A percentile compares a stretch with the other conserved stretches of the same genome.
Evolutionary conservation across 2,113 vertebrate species (phyloP).

Genomic region (Arizona elegans): DNA sequence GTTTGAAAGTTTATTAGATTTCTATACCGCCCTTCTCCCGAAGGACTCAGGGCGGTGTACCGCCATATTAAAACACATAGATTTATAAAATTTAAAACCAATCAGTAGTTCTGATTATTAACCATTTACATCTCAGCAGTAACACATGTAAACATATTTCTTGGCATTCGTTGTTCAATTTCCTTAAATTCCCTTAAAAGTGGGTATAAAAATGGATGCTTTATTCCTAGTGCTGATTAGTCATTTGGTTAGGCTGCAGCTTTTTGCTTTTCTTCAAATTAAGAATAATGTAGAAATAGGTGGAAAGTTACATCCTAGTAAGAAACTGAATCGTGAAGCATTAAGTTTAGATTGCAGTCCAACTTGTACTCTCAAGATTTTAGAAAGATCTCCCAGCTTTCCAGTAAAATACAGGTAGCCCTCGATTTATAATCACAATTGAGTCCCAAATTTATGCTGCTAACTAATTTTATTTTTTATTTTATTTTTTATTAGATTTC

Average conservation of each 20-base stretch:
- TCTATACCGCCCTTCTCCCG: too few species aligned
- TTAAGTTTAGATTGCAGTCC: neutral
- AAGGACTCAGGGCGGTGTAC: too few species aligned
- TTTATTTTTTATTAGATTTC: too few species aligned
- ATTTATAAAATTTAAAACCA: too few species aligned
- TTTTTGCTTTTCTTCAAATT: neutral
- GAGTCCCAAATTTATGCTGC: neutral
- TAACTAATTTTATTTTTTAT: too few species aligned
- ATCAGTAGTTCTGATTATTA: neutral
- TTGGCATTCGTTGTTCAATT: neutral
- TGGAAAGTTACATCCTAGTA: neutral
- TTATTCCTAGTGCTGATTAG: neutral
- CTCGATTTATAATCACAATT: neutral
- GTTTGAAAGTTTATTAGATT: too few species aligned
- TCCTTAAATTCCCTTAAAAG: neutral
- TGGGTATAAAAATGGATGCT: neutral
- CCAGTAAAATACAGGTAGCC: neutral
- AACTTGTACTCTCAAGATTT: neutral
- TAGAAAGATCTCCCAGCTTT: neutral
- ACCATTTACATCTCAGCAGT: neutral
- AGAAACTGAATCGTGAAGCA: neutral
- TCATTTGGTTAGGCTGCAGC: neutral
- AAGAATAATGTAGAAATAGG: neutral
- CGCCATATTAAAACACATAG: too few species aligned
- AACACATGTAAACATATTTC: neutral